Evolutionary conservation across 2,888 invertebrate species (phyloP).

Genomic region (Microplitis manilae): DNA sequence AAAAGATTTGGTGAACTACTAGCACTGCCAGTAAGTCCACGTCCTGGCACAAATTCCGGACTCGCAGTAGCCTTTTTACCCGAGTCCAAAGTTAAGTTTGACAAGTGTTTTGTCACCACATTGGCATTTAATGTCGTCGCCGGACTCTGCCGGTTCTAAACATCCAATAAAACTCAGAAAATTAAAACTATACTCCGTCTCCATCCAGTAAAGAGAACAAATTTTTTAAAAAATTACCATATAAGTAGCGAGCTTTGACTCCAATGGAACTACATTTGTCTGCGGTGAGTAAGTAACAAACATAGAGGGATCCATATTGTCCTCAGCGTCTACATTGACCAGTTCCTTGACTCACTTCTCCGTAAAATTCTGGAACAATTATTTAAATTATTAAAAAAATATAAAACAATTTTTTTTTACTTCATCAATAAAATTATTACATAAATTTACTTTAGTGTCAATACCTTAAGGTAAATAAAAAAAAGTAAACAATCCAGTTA

Average conservation of each 20-base stretch:
- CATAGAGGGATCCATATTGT: conserved; percentile 81
- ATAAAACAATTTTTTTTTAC: too few species aligned
- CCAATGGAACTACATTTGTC: conserved; percentile 84
- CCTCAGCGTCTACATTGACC: conserved; percentile 68
- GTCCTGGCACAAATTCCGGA: conserved; percentile 67
- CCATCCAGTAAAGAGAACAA: background rate
- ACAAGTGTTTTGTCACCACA: conserved; percentile 68
- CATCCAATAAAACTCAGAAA: conserved; percentile 39
- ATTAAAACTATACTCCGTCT: conserved; percentile 28
- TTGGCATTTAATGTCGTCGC: conserved; percentile 60
- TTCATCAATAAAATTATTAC: too few species aligned
- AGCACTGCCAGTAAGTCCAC: conserved; percentile 65
- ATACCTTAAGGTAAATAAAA: conserved; percentile 13
- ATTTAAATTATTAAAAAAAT: too few species aligned
- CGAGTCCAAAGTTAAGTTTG: conserved; percentile 67
- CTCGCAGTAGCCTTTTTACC: conserved; percentile 65
- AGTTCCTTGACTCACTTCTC: conserved; percentile 38
- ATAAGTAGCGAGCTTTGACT: conserved; percentile 88
- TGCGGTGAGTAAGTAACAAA: conserved; percentile 79
- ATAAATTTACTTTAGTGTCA: too few species aligned
- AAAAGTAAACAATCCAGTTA: conserved; percentile 16
- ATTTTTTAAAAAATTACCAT: conserved; percentile 75
- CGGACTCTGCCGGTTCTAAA: conserved; percentile 68
- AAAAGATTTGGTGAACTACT: conserved; percentile 68
- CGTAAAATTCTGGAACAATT: background rate